A percentile compares a stretch with the other conserved stretches of the same genome.
Conservation (phyloP, 2,888 invertebrate species). For the Tryphoninae sp. region DNA sequence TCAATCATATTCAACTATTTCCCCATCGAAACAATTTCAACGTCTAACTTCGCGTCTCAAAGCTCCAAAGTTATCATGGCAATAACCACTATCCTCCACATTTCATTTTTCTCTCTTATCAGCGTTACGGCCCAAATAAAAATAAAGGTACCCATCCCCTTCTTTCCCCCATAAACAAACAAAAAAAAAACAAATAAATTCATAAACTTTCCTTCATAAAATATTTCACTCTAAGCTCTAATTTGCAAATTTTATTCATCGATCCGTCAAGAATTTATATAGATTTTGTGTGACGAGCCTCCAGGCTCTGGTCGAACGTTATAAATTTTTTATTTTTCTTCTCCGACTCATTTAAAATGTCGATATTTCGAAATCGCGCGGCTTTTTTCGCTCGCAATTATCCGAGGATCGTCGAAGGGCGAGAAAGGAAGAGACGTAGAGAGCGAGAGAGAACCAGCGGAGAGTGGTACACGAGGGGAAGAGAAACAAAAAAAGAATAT, state of each 20-base stretch:
- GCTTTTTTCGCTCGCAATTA: constrained; percentile 76
- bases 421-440: constrained; percentile 40
- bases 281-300: constrained; percentile 32
- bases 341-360: constrained; percentile 71
- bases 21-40: neutral
- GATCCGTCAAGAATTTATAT: constrained; percentile 35
- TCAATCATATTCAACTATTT: constrained; percentile 25
- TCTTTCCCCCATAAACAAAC: neutral
- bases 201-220: neutral
- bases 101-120: constrained; percentile 20
- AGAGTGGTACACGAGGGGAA: constrained; percentile 41
- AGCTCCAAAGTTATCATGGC: neutral
- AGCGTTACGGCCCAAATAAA: constrained; percentile 23
- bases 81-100: neutral
- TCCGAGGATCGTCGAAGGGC: constrained; percentile 65
- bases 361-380: constrained; percentile 78
- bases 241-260: constrained; percentile 16
- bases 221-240: neutral
- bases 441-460: constrained; percentile 25
- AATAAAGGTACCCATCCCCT: constrained; percentile 32
- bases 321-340: constrained; percentile 58
- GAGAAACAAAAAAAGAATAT: constrained; percentile 48
- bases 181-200: neutral
- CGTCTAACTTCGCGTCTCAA: neutral
- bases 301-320: constrained; percentile 47